A percentile compares a stretch with the other conserved stretches of the same genome.
phyloP scores from a whole-genome alignment of 2,113 vertebrate species.

The Oreochromis spilurus region DNA sequence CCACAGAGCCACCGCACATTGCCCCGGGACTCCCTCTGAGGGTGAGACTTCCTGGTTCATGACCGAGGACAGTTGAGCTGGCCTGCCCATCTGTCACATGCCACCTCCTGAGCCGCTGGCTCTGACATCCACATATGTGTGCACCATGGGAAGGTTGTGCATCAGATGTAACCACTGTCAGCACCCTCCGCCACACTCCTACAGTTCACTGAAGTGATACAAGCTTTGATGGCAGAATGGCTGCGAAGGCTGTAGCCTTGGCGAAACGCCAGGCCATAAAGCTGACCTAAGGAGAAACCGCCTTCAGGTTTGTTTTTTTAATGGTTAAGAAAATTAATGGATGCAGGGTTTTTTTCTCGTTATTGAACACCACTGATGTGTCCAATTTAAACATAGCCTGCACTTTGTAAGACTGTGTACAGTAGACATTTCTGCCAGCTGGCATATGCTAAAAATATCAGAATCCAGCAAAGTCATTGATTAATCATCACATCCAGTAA shows the following conservation, averaged over 20 bases:
- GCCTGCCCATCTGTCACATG: conserved; percentile 33
- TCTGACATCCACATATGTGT: conserved; percentile 27
- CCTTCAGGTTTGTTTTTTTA: neutral
- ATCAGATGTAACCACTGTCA: conserved; percentile 15
- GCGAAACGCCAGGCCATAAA: neutral
- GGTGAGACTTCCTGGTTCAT: conserved; percentile 15
- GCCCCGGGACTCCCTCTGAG: conserved; percentile 11
- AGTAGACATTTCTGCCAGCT: neutral
- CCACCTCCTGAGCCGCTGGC: neutral
- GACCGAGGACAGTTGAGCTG: neutral
- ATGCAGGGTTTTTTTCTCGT: neutral
- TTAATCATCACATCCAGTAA: neutral
- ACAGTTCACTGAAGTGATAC: neutral
- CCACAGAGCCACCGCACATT: neutral
- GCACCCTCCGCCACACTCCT: neutral
- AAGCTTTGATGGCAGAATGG: neutral
- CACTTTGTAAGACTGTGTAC: neutral
- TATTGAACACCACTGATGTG: neutral
- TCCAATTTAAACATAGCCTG: neutral
- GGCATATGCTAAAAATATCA: neutral
- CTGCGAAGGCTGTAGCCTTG: neutral
- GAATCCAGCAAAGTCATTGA: neutral
- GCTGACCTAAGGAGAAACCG: neutral
- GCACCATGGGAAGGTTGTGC: conserved; percentile 2
- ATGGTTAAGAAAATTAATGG: neutral